These are phyloP conservation scores for Cheirogaleus medius DNA, from an alignment of 2,113 vertebrate genomes.

Conservation along the genomic window DNA sequence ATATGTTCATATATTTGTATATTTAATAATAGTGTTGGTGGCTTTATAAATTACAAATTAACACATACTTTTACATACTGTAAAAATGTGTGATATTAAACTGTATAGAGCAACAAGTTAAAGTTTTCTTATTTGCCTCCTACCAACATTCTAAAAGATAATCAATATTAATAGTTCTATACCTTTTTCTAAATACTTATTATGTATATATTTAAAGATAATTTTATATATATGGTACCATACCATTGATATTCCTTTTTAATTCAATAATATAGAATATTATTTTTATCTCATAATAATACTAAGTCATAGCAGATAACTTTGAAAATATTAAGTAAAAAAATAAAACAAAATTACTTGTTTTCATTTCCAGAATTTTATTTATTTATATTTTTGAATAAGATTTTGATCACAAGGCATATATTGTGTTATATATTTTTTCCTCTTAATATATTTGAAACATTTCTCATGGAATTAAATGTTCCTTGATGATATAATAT, in stretches of 20 bases:
- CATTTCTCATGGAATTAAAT: not conserved
- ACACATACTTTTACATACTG: not conserved
- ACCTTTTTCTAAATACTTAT: not conserved
- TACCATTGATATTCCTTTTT: not conserved
- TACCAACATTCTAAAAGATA: not conserved
- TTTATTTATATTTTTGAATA: not conserved
- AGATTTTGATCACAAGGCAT: not conserved
- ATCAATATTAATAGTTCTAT: not conserved
- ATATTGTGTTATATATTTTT: not conserved
- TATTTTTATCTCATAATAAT: not conserved
- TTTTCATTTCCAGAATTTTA: not conserved
- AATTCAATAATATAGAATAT: not conserved
- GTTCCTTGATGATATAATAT: not conserved
- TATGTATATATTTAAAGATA: not conserved
- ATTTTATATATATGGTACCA: not conserved
- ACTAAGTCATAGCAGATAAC: not conserved
- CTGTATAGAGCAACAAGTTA: accelerated
- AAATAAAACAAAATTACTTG: not conserved
- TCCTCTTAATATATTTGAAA: not conserved
- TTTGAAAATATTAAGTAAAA: not conserved
- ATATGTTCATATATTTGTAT: not conserved
- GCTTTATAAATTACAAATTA: not conserved
- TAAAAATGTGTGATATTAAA: not conserved
- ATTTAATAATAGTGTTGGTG: not conserved
- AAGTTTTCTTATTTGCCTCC: not conserved